phyloP scores from a whole-genome alignment of 2,797 vertebrate species.

The Scolopax bukidnonensis region DNA sequence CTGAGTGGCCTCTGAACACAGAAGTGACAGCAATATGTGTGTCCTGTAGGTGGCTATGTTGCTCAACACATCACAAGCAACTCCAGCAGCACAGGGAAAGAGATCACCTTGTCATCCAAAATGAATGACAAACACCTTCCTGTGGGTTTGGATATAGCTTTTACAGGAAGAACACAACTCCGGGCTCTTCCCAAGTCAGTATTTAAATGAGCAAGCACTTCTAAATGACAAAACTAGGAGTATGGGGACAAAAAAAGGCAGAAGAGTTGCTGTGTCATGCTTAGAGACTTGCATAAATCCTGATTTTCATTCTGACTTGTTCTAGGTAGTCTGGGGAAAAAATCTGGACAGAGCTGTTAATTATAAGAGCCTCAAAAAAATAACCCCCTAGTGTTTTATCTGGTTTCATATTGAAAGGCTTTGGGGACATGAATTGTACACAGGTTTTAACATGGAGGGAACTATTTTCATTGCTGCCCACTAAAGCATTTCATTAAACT shows the following conservation, averaged over 20 bases:
- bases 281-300: not conserved
- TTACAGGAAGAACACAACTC: not conserved
- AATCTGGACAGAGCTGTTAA: not conserved
- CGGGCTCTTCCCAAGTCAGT: not conserved
- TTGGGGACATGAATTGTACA: fast-evolving
- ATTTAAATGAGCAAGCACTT: not conserved
- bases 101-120: not conserved
- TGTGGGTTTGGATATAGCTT: not conserved
- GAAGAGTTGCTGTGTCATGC: not conserved
- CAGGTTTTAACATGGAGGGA: not conserved
- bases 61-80: not conserved
- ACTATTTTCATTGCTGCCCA: not conserved
- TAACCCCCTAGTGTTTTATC: not conserved
- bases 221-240: not conserved
- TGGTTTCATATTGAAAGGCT: not conserved
- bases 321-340: not conserved
- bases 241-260: not conserved
- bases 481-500: not conserved
- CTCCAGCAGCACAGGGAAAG: not conserved
- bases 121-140: not conserved
- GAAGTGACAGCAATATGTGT: not conserved
- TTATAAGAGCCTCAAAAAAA: not conserved
- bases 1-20: not conserved
- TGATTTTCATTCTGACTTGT: not conserved
- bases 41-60: constrained; percentile 58